Evolutionary conservation across 2,113 vertebrate species (phyloP).

Genomic region (Larimichthys crocea): DNA sequence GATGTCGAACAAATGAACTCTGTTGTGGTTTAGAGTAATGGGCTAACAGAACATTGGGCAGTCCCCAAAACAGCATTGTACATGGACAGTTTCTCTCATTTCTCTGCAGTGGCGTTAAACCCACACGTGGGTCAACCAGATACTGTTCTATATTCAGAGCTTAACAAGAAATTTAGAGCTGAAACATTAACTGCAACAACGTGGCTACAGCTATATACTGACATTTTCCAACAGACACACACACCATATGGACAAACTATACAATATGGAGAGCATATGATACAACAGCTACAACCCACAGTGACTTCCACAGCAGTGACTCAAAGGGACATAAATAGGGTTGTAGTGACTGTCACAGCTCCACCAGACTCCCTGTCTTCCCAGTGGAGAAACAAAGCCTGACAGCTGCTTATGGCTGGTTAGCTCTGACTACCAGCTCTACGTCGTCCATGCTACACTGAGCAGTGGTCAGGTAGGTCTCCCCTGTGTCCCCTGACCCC

Average conservation of each 20-base stretch:
- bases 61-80: background rate
- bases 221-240: background rate
- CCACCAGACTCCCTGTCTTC: too few relatives aligned
- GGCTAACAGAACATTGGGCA: too few relatives aligned
- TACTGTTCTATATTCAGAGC: background rate
- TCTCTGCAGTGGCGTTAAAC: background rate
- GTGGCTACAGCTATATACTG: background rate
- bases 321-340: background rate
- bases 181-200: background rate
- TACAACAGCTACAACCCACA: background rate
- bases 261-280: background rate
- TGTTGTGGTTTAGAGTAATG: too few relatives aligned
- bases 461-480: too few relatives aligned
- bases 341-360: background rate
- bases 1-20: too few relatives aligned
- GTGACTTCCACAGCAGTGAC: background rate
- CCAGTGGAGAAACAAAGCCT: too few relatives aligned
- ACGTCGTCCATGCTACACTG: too few relatives aligned
- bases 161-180: background rate
- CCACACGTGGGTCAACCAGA: background rate
- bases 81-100: background rate
- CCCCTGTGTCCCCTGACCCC: too few relatives aligned
- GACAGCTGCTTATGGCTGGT: too few relatives aligned
- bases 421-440: too few relatives aligned
- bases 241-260: too few relatives aligned